Conservation (phyloP, 2,888 invertebrate species). For the Incurvaria masculella region DNA sequence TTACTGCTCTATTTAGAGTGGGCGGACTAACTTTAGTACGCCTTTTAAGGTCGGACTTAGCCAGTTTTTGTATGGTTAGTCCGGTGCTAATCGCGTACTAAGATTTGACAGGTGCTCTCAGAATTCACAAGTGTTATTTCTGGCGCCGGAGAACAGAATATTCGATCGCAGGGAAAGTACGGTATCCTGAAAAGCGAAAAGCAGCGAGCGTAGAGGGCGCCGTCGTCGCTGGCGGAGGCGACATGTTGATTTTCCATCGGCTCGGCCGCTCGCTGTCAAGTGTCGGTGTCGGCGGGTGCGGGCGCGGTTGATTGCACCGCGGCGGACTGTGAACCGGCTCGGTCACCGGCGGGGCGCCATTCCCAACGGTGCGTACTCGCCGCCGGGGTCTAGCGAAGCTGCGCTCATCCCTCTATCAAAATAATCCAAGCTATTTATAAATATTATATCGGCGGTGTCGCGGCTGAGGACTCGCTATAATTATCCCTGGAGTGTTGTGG, state of each 20-base stretch:
- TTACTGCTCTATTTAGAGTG: too few relatives aligned
- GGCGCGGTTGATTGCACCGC: slow-evolving; percentile 4
- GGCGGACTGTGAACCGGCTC: slow-evolving; percentile 6
- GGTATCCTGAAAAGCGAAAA: not conserved
- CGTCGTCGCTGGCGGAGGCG: slow-evolving; percentile 20
- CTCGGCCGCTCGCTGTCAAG: not conserved
- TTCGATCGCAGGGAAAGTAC: not conserved
- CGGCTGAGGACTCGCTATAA: slow-evolving; percentile 6
- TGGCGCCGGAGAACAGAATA: too few relatives aligned
- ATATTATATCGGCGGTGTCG: slow-evolving; percentile 44
- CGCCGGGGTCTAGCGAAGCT: not conserved
- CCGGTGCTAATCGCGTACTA: too few relatives aligned
- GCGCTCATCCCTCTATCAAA: slow-evolving; percentile 38
- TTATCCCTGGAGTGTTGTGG: slow-evolving; percentile 14
- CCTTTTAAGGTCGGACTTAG: too few relatives aligned
- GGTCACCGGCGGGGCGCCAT: not conserved
- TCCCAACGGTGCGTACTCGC: not conserved
- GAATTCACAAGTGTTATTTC: not conserved
- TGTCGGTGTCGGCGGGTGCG: not conserved
- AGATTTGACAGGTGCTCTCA: not conserved
- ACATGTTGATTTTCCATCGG: slow-evolving; percentile 38
- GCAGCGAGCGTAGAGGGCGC: not conserved
- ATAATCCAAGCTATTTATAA: slow-evolving; percentile 59
- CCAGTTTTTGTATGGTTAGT: too few relatives aligned
- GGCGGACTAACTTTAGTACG: too few relatives aligned